Evolutionary conservation across 1,140 invertebrate genomes (phyloP).

Genomic region (Zaprionus davidi): DNA sequence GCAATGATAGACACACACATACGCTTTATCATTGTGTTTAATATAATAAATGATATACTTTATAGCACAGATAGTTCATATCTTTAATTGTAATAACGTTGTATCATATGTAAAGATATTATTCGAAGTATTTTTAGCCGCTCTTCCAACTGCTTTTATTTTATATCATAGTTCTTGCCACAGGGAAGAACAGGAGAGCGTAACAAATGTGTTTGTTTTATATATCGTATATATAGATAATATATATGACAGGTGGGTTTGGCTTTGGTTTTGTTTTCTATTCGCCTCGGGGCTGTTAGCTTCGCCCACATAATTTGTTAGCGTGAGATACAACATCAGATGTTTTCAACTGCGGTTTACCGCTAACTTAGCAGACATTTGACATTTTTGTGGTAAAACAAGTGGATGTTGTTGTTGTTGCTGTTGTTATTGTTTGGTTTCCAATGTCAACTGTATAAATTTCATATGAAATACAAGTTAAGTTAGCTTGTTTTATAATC

Average conservation of each 20-base stretch:
- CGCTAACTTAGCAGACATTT: conserved; percentile 13
- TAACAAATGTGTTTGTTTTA: neutral
- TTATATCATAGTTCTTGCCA: neutral
- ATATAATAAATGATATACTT: neutral
- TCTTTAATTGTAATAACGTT: neutral
- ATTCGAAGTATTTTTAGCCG: too few relatives aligned
- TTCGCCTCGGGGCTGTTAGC: neutral
- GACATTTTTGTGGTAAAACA: neutral
- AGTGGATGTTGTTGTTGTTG: neutral
- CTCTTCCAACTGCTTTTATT: too few relatives aligned
- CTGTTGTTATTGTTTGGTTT: neutral
- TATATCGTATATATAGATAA: neutral
- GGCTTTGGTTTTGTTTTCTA: neutral
- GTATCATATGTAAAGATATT: neutral
- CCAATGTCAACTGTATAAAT: neutral
- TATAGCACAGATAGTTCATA: neutral
- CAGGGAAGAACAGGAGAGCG: neutral
- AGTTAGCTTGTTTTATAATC: neutral
- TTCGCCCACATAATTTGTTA: conserved; percentile 11
- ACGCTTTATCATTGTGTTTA: neutral
- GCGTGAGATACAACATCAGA: conserved; percentile 10
- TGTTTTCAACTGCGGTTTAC: conserved; percentile 21
- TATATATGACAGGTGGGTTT: neutral
- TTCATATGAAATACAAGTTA: neutral
- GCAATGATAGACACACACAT: neutral